Evolutionary conservation across 2,113 vertebrate genomes (phyloP).

Genomic region (Ivindomyrus marchei): DNA sequence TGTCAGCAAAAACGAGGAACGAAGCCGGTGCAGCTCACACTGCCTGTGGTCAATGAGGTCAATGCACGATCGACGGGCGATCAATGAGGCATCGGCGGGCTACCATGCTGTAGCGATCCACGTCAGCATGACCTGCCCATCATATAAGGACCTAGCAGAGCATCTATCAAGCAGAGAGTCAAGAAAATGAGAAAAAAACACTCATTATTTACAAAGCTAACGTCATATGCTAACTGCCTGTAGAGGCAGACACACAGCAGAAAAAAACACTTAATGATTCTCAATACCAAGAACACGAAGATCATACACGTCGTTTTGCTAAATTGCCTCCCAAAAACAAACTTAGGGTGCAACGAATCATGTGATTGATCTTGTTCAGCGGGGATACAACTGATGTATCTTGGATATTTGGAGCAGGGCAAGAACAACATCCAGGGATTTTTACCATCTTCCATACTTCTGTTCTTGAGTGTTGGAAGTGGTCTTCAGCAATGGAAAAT

Average conservation of each 20-base stretch:
- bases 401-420: background rate
- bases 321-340: background rate
- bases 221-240: background rate
- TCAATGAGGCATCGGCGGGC: background rate
- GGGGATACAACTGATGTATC: background rate
- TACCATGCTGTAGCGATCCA: background rate
- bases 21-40: background rate
- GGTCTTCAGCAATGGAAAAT: too few species aligned
- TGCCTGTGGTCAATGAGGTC: background rate
- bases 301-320: background rate
- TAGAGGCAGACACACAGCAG: background rate
- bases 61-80: background rate
- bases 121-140: background rate
- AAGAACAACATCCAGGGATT: background rate
- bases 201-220: background rate
- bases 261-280: background rate
- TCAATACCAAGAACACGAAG: background rate
- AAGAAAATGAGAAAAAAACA: background rate
- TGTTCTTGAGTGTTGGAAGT: background rate
- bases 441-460: background rate
- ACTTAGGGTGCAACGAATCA: background rate
- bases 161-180: background rate
- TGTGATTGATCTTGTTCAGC: background rate
- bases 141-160: background rate
- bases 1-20: background rate